Percentiles rank a stretch among this genome's conserved stretches.
phyloP scores from a whole-genome alignment of 2,888 invertebrate genomes.

The Watsonalla binaria region DNA sequence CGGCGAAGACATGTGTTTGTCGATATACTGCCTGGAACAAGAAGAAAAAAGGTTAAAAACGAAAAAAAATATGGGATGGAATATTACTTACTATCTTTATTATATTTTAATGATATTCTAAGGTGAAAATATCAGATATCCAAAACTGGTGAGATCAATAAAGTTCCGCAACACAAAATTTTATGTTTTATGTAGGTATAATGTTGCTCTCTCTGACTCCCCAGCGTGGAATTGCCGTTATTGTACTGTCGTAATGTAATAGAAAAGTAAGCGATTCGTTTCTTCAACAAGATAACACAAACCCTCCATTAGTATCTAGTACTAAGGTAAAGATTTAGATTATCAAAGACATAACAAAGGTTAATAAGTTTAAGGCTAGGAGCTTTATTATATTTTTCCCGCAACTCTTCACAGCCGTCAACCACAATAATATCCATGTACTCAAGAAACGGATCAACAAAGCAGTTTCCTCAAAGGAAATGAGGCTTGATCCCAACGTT shows the following conservation, averaged over 20 bases:
- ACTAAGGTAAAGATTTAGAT: no score
- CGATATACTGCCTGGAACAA: slow-evolving; percentile 60
- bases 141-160: neutral
- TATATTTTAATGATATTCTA: neutral
- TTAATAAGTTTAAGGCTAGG: slow-evolving; percentile 20
- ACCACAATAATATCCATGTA: slow-evolving; percentile 39
- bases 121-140: neutral
- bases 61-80: no score
- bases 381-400: slow-evolving; percentile 36
- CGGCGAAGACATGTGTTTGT: slow-evolving; percentile 67
- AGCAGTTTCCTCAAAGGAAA: slow-evolving; percentile 47
- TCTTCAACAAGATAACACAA: no score
- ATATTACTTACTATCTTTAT: neutral
- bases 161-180: neutral
- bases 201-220: no score
- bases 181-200: neutral
- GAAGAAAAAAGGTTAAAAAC: slow-evolving; percentile 7
- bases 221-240: no score
- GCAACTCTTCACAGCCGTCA: slow-evolving; percentile 37
- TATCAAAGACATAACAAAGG: neutral
- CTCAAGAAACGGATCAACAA: slow-evolving; percentile 47
- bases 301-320: no score
- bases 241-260: no score
- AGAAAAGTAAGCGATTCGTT: no score
- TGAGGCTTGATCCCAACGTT: slow-evolving; percentile 39